Evolutionary conservation across 2,888 invertebrate genomes (phyloP), one percentile per base, ranked within the genome.

Genomic region (Dioctria rufipes): DNA sequence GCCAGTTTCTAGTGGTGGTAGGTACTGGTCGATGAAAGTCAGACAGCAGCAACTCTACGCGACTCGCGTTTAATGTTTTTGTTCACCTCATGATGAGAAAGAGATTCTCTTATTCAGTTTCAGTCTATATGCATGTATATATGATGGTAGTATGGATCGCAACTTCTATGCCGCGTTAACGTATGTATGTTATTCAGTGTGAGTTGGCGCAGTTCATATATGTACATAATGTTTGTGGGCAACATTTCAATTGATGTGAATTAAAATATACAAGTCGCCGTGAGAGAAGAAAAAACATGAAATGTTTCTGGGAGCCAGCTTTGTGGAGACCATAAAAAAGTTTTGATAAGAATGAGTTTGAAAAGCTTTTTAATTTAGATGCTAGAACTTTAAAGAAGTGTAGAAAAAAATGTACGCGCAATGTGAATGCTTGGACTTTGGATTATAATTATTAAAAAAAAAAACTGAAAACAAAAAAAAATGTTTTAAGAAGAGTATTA

Each of bases 1-100:
- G 61, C 37, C 37, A n/a, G 65, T 65, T 42, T 73, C 69, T 69
- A 42, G 65, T 65, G 49, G 49, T 51, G 51, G 37, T 43, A 37
- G 61, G 39, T 25, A 25, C 61, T 61, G 73, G 73, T 73, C 73
- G 73, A 73, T 58, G 9, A n/a, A 71, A 54, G 54, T 8, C 25
- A 61, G 54, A 39, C 25, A 25, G 25, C 25, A 25, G 25, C 73
- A 60, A 73, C 42, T 58, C 73, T 11, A 11, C 37, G 66, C 65
- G 60, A 8, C 11, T 60, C 65, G 40, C 65, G 51, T 25, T 25
- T 11, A 25, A 25, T 9, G 65, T 65, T 60, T 25, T 25, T 65
- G 6, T 43, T 66, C 66, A 66, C 66, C 66, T 66, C 42, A 42
- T 60, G 73, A 73, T 25, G 25, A 25, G 25, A 25, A 25, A 2